Conservation (phyloP, 1,140 invertebrate genomes). For the Alviniconcha marisindica region DNA sequence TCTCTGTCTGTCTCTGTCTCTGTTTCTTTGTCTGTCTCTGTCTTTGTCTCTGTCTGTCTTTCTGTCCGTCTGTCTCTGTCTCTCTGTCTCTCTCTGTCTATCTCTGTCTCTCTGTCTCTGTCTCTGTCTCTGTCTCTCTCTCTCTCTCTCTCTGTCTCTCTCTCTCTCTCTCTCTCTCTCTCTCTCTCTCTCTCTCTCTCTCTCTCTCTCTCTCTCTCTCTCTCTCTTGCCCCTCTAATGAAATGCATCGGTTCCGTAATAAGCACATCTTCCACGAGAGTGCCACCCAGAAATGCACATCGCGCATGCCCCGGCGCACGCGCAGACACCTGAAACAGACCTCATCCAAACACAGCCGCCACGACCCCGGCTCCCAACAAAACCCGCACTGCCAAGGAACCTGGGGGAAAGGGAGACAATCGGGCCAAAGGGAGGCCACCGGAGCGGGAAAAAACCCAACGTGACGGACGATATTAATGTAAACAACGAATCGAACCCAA, state of each 20-base stretch:
- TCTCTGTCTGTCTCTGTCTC: too few species aligned
- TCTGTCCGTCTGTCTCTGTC: neutral
- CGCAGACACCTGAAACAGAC: slow-evolving; percentile 19
- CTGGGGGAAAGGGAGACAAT: neutral
- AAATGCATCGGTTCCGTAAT: slow-evolving; percentile 14
- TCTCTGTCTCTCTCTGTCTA: neutral
- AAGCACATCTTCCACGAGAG: neutral
- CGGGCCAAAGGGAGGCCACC: neutral
- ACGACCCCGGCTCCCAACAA: too few species aligned
- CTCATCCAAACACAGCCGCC: neutral
- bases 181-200: neutral
- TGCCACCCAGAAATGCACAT: neutral
- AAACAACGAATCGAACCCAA: slow-evolving; percentile 27
- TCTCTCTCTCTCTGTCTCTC: neutral
- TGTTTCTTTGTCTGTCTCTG: too few species aligned
- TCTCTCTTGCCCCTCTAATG: neutral
- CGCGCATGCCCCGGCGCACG: neutral
- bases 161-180: neutral
- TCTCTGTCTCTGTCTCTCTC: slow-evolving; percentile 17
- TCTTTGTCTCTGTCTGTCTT: too few species aligned
- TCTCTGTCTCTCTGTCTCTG: neutral
- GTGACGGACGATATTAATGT: slow-evolving; percentile 33
- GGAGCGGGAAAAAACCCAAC: neutral
- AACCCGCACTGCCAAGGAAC: too few species aligned
- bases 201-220: too few species aligned